phyloP scores from a whole-genome alignment of 1,140 invertebrate species.

The Varroa destructor region DNA sequence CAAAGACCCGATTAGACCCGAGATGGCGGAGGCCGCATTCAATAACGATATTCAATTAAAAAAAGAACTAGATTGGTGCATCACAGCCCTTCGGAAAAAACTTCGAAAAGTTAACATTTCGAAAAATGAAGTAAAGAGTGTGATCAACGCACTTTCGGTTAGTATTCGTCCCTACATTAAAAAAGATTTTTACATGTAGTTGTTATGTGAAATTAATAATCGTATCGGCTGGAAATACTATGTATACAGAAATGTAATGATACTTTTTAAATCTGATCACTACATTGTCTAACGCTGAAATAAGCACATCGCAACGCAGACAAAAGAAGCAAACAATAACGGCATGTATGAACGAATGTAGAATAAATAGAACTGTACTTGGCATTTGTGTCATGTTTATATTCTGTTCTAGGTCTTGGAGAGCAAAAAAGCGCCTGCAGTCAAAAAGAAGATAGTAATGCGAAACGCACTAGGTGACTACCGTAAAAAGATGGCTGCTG shows the following conservation, averaged over 20 bases:
- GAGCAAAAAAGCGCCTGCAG: neutral
- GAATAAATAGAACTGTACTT: no score
- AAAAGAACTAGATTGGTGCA: conserved; percentile 11
- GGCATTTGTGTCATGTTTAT: no score
- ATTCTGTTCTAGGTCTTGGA: neutral
- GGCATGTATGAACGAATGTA: no score
- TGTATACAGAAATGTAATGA: no score
- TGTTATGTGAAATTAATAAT: no score
- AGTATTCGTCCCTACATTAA: neutral
- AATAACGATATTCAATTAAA: neutral
- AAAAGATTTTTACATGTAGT: neutral
- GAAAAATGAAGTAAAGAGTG: neutral
- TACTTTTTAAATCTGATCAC: no score
- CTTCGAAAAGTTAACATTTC: neutral
- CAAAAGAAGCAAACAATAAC: no score
- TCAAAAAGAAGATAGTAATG: conserved; percentile 1
- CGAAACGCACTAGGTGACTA: conserved; percentile 17
- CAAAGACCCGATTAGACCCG: no score
- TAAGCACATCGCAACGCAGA: no score
- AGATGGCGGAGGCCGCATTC: no score
- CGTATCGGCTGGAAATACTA: no score
- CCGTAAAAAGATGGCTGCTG: conserved; percentile 2
- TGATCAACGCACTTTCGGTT: conserved; percentile 5
- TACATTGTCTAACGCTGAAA: no score
- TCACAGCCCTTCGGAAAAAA: neutral